Evolutionary conservation across 2,113 vertebrate species (phyloP), one percentile per base, ranked within the genome.

Genomic region (Drymodes brunneopygia): DNA sequence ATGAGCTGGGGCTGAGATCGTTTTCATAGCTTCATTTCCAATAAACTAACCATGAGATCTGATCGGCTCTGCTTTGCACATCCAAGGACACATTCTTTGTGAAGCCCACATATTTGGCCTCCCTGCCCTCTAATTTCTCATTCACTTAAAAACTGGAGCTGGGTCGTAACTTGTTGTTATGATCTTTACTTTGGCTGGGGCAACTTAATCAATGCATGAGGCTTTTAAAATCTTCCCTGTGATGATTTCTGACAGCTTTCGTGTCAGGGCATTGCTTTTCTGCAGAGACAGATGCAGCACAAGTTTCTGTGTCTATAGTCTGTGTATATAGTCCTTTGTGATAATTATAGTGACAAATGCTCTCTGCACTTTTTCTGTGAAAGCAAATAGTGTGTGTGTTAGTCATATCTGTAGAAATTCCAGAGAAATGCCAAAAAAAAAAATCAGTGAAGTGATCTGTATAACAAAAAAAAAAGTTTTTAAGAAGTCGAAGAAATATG

Each of bases 81-180:
- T 57, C 75, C 70, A 61, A 57, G 64, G 51, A 95, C 66, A n/a
- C 31, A n/a, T 91, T 91, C 82, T 69, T 93, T 83, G 62, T 93
- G 62, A 89, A 94, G 65, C 57, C 61, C 72, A 62, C 81, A 38
- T 84, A 45, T 70, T 94, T 87, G 69, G 56, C 88, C 81, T 96
- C 75, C 51, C 35, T 87, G 62, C 74, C 78, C 70, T 92, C 33
- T 90, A 48, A 80, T 95, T 94, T 93, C 92, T 95, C 87, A 90
- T 95, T 95, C 73, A 80, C 40, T 91, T 87, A 65, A 89, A 89
- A 87, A 65, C 70, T 80, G 33, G 89, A 91, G 36, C 58, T 79
- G 25, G 62, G 58, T 72, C 0, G 0, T 91, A 82, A 80, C 92
- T 95, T 90, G 78, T 71, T 87, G 61, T 70, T 88, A 60, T 40